Evolutionary conservation across 1,140 invertebrate species (phyloP), one percentile per base, ranked within the genome.

Genomic region (Calliopsis andreniformis): DNA sequence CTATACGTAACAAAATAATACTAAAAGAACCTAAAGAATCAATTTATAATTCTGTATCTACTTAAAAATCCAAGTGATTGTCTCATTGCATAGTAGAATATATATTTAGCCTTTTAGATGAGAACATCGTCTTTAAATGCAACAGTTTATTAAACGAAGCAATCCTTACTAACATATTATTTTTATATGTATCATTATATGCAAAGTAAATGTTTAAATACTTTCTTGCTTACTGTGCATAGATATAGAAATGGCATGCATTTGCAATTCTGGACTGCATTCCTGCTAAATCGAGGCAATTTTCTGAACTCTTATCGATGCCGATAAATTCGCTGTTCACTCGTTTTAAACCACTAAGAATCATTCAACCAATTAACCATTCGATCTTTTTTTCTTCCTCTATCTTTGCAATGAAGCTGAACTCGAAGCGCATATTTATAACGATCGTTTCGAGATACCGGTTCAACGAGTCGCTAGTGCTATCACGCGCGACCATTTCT

Each of bases 261-360:
- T 2, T 23, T 28, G n/a, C n/a, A 16, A 55, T 7, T 3, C 7
- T 14, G 3, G 42, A 20, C 49, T 20, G 20, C 35, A 42, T 68
- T 68, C 49, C 66, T 30, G 23, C 32, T 68, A 45, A 58, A 45
- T 16, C 55, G 39, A 35, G 43, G 14, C 55, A 61, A 70, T 70
- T 39, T 59, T 69, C 67, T 12, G 25, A 25, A 32, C 68, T 35
- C 20, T n/a, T 53, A 69, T 69, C 67, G 35, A 45, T 23, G 6
- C 25, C 28, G 20, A 58, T 45, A 69, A 59, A 56, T 56, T 58
- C n/a, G 28, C 23, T 39, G 0, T 5, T 1, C 23, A 10, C 53
- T 10, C 28, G 51, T 42, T 68, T 42, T 35, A 20, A 10, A 23
- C n/a, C n/a, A 18, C 14, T 42, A 10, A 42, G 42, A 55, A 55